Conservation (phyloP, 2,888 invertebrate genomes). For the Pristionchus maxplancki region DNA sequence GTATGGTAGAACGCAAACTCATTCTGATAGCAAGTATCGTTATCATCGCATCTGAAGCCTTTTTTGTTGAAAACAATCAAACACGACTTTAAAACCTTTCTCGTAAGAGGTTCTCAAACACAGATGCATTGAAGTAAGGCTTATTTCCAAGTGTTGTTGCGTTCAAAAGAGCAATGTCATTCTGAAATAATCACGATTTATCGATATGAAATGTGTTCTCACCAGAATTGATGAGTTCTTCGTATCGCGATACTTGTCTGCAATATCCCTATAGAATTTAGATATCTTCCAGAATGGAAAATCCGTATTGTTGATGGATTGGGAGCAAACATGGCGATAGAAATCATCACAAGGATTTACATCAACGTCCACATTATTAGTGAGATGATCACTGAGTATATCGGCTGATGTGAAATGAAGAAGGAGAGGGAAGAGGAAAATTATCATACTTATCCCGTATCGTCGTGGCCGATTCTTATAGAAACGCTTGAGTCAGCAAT, state of each 20-base stretch:
- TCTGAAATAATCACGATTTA: neutral
- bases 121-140: neutral
- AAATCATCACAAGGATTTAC: neutral
- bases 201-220: neutral
- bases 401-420: neutral
- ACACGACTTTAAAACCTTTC: neutral
- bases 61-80: neutral
- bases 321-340: neutral
- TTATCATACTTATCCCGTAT: neutral
- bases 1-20: neutral
- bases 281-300: neutral
- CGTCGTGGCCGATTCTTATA: neutral
- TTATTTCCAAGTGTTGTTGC: neutral
- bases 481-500: neutral
- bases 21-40: neutral
- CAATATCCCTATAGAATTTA: neutral
- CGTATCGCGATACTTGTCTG: neutral
- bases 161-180: neutral
- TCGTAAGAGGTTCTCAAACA: neutral
- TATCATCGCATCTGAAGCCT: neutral
- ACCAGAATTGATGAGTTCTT: neutral
- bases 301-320: neutral
- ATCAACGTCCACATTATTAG: neutral
- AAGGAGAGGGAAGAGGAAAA: neutral
- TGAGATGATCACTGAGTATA: neutral